These are phyloP conservation scores for Trichogramma pretiosum DNA, from an alignment of 1,140 invertebrate genomes.

Conservation along the genomic window DNA sequence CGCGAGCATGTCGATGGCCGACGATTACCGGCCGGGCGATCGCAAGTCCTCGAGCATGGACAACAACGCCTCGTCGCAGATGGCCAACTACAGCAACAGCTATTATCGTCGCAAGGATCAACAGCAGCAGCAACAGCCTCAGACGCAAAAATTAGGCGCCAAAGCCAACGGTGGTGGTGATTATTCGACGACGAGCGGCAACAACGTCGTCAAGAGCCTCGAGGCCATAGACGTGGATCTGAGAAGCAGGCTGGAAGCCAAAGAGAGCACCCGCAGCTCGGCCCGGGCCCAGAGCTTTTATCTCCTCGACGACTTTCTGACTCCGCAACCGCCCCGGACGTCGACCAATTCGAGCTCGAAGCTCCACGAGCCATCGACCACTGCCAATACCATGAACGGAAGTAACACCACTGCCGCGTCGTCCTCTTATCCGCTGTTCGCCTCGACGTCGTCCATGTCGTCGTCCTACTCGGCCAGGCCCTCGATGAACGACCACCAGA, in stretches of 20 bases:
- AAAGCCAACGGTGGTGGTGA: neutral
- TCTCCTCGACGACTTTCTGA: slow-evolving; percentile 46
- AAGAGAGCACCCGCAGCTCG: slow-evolving; percentile 33
- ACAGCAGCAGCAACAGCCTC: slow-evolving; percentile 19
- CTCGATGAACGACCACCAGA: too few species aligned
- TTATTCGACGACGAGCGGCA: neutral
- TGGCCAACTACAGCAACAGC: neutral
- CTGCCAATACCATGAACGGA: too few species aligned
- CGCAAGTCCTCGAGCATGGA: slow-evolving; percentile 9
- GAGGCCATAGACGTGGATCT: too few species aligned
- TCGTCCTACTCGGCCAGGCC: too few species aligned
- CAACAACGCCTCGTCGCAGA: too few species aligned
- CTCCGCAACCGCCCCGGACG: slow-evolving; percentile 42
- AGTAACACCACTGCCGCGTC: neutral
- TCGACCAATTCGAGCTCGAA: too few species aligned
- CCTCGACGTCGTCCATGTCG: too few species aligned
- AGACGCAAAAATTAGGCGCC: slow-evolving; percentile 24
- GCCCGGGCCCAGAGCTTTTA: slow-evolving; percentile 46
- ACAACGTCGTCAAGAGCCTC: neutral
- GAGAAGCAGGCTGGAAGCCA: slow-evolving; percentile 9
- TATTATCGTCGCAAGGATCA: slow-evolving; percentile 24
- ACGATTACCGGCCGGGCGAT: slow-evolving; percentile 19
- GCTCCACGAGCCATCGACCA: too few species aligned
- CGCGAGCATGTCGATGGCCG: slow-evolving; percentile 35
- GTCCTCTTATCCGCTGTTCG: too few species aligned